A percentile compares a stretch with the other conserved stretches of the same genome.
Evolutionary conservation across 2,888 invertebrate genomes (phyloP).

Genomic region (Microdon myrmicae): DNA sequence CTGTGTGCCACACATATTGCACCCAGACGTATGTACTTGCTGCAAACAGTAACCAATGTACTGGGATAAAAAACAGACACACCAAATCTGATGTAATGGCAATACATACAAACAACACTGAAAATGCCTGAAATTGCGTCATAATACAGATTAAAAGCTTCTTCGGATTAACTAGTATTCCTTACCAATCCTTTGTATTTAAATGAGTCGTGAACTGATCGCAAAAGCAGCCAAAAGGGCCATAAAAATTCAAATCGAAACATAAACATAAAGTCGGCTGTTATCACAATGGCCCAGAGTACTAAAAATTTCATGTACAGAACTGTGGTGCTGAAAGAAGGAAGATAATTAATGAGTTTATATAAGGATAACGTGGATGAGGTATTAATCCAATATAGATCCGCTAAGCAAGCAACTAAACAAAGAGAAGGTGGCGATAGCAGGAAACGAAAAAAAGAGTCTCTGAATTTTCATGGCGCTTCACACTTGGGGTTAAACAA

Average conservation of each 20-base stretch:
- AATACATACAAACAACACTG: conserved; percentile 97
- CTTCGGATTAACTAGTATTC: neutral
- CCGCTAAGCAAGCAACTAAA: too few species aligned
- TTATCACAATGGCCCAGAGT: conserved; percentile 93
- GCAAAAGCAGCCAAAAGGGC: conserved; percentile 96
- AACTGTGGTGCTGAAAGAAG: conserved; percentile 81
- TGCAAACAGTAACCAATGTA: conserved; percentile 96
- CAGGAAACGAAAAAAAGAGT: too few species aligned
- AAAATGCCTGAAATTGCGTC: conserved; percentile 83
- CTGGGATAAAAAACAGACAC: conserved; percentile 98
- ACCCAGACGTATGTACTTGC: conserved; percentile 99
- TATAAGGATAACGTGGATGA: too few species aligned
- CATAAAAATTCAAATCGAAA: conserved; percentile 99
- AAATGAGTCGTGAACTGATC: conserved; percentile 96
- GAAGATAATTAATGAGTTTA: too few species aligned
- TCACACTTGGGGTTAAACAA: too few species aligned
- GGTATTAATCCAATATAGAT: too few species aligned
- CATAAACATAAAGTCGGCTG: conserved; percentile 96
- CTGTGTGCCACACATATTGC: conserved; percentile 98
- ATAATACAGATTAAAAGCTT: conserved; percentile 1
- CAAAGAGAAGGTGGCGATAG: too few species aligned
- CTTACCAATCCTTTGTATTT: conserved; percentile 97
- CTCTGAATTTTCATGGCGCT: too few species aligned
- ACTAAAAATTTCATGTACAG: conserved; percentile 94
- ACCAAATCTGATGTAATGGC: conserved; percentile 98